Evolutionary conservation across 2,888 invertebrate genomes (phyloP).

Genomic region (Chalcis sispes): DNA sequence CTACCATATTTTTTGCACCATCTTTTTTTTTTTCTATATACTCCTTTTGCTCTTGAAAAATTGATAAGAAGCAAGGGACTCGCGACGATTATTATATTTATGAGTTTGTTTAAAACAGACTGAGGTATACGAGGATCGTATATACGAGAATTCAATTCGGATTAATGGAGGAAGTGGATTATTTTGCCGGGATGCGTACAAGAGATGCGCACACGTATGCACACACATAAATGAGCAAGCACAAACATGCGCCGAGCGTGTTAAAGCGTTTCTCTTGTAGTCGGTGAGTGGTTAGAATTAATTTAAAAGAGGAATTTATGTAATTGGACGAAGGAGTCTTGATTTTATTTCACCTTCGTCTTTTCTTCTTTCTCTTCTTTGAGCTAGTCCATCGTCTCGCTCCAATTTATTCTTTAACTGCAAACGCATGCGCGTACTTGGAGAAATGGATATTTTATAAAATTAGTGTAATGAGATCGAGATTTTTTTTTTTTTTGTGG

Average conservation of each 20-base stretch:
- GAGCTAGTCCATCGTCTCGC: too few relatives aligned
- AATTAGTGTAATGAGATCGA: too few relatives aligned
- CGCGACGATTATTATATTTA: slow-evolving; percentile 33
- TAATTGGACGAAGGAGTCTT: slow-evolving; percentile 30
- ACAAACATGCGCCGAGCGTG: neutral
- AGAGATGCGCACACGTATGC: too few relatives aligned
- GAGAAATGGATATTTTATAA: too few relatives aligned
- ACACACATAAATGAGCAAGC: too few relatives aligned
- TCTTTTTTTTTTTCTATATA: too few relatives aligned
- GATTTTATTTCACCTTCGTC: neutral
- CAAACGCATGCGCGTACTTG: too few relatives aligned
- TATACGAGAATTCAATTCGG: slow-evolving; percentile 48
- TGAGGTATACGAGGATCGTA: neutral
- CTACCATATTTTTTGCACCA: neutral
- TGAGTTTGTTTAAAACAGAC: neutral
- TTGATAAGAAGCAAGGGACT: too few relatives aligned
- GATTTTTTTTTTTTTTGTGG: too few relatives aligned
- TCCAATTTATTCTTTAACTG: too few relatives aligned
- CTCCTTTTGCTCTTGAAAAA: too few relatives aligned
- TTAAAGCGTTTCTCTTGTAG: slow-evolving; percentile 42
- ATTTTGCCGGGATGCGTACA: neutral
- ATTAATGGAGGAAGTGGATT: slow-evolving; percentile 50
- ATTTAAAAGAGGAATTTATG: slow-evolving; percentile 33
- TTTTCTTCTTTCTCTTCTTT: neutral
- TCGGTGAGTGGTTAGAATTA: slow-evolving; percentile 9